These are phyloP conservation scores for Trichoplusia ni DNA, from an alignment of 1,140 invertebrate genomes.

Conservation along the genomic window DNA sequence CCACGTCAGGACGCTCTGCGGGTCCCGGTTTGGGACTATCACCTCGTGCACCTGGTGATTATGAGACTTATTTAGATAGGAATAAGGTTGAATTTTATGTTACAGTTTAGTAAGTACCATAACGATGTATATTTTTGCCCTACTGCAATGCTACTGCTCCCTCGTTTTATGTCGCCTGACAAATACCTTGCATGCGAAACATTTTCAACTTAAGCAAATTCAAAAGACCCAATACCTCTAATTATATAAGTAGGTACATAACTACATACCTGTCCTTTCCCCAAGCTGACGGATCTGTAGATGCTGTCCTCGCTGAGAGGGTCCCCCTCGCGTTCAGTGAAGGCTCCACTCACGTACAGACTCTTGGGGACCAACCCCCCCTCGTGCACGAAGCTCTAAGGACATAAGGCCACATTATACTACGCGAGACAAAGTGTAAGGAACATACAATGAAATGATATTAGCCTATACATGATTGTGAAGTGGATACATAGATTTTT, in stretches of 20 bases:
- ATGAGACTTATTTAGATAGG: no score
- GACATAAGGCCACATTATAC: neutral
- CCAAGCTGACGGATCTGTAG: slow-evolving; percentile 86
- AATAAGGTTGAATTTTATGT: no score
- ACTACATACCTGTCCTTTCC: slow-evolving; percentile 82
- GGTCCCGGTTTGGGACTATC: slow-evolving; percentile 90
- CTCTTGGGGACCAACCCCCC: slow-evolving; percentile 95
- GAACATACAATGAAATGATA: neutral
- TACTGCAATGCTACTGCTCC: no score
- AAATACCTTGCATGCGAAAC: no score
- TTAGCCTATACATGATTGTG: no score
- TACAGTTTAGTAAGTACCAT: no score
- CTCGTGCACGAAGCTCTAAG: slow-evolving; percentile 90
- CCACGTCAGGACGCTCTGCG: slow-evolving; percentile 96
- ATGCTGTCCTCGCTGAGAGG: slow-evolving; percentile 86
- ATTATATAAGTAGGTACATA: no score
- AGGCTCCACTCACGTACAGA: slow-evolving; percentile 87
- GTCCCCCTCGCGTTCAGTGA: slow-evolving; percentile 76
- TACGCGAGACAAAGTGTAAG: no score
- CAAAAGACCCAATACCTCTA: neutral
- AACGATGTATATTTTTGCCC: no score
- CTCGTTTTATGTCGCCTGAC: no score
- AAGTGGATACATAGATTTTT: no score
- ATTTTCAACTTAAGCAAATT: neutral
- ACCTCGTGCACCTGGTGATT: slow-evolving; percentile 90